Conservation (phyloP, 92 coral and sea anemone genomes). For the Paragorgia papillata region DNA sequence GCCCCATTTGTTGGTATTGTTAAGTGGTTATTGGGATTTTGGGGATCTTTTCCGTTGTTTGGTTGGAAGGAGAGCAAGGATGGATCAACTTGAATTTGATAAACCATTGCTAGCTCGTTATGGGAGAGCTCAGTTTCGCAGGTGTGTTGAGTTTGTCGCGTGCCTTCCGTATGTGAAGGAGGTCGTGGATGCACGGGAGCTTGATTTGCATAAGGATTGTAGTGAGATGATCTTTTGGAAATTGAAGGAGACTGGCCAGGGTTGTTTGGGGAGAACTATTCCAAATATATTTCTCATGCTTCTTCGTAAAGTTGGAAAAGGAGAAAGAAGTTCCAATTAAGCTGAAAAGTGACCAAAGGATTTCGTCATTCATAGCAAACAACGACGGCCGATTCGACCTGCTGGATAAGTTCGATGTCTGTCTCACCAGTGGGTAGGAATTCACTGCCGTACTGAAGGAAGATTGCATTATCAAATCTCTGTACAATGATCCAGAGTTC, state of each 20-base stretch:
- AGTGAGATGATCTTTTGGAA: constrained; percentile 31
- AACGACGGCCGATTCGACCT: constrained; percentile 16
- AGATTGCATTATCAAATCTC: constrained; percentile 1
- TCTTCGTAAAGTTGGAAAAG: not conserved
- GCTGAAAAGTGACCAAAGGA: not conserved
- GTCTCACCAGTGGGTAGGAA: not conserved
- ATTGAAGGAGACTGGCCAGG: constrained; percentile 12
- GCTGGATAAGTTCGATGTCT: constrained; percentile 11
- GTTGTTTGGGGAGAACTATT: constrained; percentile 33
- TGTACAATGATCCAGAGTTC: constrained; percentile 17
- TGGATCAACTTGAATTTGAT: not conserved
- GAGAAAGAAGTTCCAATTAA: not conserved
- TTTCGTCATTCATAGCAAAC: not conserved
- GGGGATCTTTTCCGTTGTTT: constrained; percentile 42
- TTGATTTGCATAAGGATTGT: constrained; percentile 2
- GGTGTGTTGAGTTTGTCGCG: constrained; percentile 26
- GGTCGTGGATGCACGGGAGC: constrained; percentile 1
- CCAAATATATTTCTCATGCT: constrained; percentile 1
- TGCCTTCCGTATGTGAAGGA: constrained; percentile 29
- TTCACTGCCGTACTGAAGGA: constrained; percentile 3
- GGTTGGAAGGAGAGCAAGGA: constrained; percentile 38
- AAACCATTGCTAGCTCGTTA: constrained; percentile 20
- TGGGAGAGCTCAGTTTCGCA: constrained; percentile 15
- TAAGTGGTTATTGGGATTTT: constrained; percentile 9
- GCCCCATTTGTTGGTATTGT: constrained; percentile 16